Evolutionary conservation across 2,888 invertebrate species (phyloP).

Genomic region (Phengaris alcon): DNA sequence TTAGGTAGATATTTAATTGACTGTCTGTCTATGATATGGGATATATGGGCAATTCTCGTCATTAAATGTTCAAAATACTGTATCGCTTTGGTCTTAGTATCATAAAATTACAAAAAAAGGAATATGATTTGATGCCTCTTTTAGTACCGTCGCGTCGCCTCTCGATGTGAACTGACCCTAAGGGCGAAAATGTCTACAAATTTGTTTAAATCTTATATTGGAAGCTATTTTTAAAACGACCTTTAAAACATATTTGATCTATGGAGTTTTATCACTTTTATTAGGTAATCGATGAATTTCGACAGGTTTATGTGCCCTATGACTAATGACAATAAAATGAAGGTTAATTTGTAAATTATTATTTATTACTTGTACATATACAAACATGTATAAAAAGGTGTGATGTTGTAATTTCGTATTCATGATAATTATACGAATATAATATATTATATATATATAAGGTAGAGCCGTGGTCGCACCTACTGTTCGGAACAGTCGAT

Average conservation of each 20-base stretch:
- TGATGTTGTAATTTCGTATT: not conserved
- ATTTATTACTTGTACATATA: not conserved
- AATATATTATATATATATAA: no score
- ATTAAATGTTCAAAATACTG: no score
- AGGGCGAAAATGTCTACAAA: no score
- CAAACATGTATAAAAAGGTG: slow-evolving; percentile 1
- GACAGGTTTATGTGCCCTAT: slow-evolving; percentile 3
- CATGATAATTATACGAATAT: not conserved
- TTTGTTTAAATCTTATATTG: no score
- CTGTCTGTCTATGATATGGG: not conserved
- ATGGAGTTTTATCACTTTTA: not conserved
- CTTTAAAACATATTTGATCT: not conserved
- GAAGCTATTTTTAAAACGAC: not conserved
- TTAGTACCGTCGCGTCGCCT: no score
- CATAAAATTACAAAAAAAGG: no score
- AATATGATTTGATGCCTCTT: no score
- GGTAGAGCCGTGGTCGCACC: no score
- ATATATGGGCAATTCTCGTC: not conserved
- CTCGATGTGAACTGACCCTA: no score
- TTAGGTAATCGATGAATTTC: slow-evolving; percentile 17
- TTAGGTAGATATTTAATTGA: not conserved
- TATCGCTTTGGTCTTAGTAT: no score
- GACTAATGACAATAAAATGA: slow-evolving; percentile 5
- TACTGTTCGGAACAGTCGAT: no score
- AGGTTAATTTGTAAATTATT: slow-evolving; percentile 16